phyloP scores from a whole-genome alignment of 1,140 invertebrate species.

The Diabrotica virgifera region DNA sequence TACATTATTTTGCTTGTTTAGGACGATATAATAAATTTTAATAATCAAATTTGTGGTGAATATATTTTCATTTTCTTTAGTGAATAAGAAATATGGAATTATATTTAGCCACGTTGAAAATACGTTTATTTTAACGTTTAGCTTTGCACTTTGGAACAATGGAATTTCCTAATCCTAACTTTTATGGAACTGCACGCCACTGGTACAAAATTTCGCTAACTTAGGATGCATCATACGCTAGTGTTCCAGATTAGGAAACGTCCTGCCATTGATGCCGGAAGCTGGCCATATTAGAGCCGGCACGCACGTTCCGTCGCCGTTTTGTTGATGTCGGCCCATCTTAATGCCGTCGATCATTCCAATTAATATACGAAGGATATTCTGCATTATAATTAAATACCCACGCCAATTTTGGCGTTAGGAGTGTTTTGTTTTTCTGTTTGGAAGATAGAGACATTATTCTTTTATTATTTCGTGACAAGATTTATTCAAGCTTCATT shows the following conservation, averaged over 20 bases:
- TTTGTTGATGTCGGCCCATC: background rate
- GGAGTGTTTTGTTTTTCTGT: background rate
- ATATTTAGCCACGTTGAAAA: too few species aligned
- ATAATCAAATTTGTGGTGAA: too few species aligned
- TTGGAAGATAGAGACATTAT: background rate
- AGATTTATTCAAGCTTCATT: background rate
- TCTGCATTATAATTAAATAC: background rate
- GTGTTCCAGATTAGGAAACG: conserved; percentile 28
- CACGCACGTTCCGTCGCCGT: background rate
- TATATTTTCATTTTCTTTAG: too few species aligned
- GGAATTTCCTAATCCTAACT: too few species aligned
- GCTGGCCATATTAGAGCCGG: conserved; percentile 18
- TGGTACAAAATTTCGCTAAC: background rate
- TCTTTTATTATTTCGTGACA: background rate
- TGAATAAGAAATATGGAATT: too few species aligned
- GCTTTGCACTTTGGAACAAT: too few species aligned
- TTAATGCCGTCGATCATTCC: background rate
- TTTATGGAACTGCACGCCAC: too few species aligned
- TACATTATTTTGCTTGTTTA: too few species aligned
- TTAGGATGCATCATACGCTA: conserved; percentile 21
- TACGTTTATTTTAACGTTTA: too few species aligned
- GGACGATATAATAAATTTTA: too few species aligned
- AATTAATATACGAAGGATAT: background rate
- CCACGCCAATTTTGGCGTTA: background rate
- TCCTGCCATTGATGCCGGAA: conserved; percentile 24